phyloP scores from a whole-genome alignment of 2,113 vertebrate species.

The Brachyistius frenatus region DNA sequence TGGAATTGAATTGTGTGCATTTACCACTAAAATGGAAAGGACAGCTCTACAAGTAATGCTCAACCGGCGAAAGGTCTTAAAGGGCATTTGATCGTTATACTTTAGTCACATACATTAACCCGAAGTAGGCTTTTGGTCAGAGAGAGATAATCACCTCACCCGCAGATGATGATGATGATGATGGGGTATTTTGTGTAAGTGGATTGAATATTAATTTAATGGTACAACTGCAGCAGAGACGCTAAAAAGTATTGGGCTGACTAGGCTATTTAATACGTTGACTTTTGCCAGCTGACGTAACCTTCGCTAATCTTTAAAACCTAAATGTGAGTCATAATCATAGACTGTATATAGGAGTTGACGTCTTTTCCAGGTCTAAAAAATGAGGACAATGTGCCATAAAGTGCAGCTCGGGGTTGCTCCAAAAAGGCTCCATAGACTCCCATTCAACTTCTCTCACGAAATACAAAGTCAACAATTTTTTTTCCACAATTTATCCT shows the following conservation, averaged over 20 bases:
- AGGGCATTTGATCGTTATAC: conserved; percentile 18
- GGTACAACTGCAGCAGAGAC: not conserved
- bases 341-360: too few relatives aligned
- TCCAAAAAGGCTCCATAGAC: too few relatives aligned
- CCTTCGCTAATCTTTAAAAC: conserved; percentile 11
- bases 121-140: conserved; percentile 14
- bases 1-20: not conserved
- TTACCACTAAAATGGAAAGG: conserved; percentile 20
- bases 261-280: conserved; percentile 48
- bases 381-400: too few relatives aligned
- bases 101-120: conserved; percentile 16
- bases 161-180: conserved; percentile 20
- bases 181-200: conserved; percentile 32
- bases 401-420: too few relatives aligned
- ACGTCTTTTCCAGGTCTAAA: too few relatives aligned
- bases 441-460: too few relatives aligned
- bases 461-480: too few relatives aligned
- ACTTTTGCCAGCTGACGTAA: conserved; percentile 54
- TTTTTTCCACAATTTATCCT: too few relatives aligned
- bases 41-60: conserved; percentile 6
- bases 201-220: conserved; percentile 37
- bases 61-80: conserved; percentile 14
- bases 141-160: conserved; percentile 44
- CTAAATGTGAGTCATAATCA: not conserved
- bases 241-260: conserved; percentile 40